Evolutionary conservation across 2,113 vertebrate species (phyloP), one percentile per base, ranked within the genome.

Genomic region (Gila orcuttii): DNA sequence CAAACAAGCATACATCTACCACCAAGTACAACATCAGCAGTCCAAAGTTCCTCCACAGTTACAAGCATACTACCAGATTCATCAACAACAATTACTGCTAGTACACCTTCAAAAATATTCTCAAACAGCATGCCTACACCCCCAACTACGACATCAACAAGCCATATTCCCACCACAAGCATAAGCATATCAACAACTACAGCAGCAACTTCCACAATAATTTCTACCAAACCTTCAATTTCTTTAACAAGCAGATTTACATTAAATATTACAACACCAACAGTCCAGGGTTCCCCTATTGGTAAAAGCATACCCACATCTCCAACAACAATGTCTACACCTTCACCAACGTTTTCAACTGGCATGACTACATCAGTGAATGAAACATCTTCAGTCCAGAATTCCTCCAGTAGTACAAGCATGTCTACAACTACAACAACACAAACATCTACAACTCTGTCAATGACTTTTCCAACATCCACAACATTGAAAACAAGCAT

Each of bases 401-500:
- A 1, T 17, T 52, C 1, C 57, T 23, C 4, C 11, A 21, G 6
- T 45, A 0, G 6, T 4, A 21, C 31, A 36, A 36, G 1, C 3
- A 42, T 42, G 39, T 42, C 31, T 69, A n/a, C n/a, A n/a, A n/a
- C n/a, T n/a, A n/a, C n/a, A n/a, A 50, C 62, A 71, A 71, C 12
- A 66, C 42, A 69, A 8, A 39, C 36, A 13, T 23, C 17, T 31
- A 8, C n/a, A 52, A 21, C 36, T 12, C 4, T 82, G 55, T 28
- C 82, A 25, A 47, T 62, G 36, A 83, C 50, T 19, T 13, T 31
- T 55, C 39, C 52, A 10, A 15, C 78, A 19, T 6, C 64, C 23
- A 19, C 78, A 8, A 82, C 85, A 21, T 7, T 79, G 36, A 74
- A 66, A 47, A 52, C 73, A 36, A 39, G 74, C 13, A 69, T 10